Conservation (phyloP, 2,888 invertebrate genomes). For the Dexiosoma caninum region DNA sequence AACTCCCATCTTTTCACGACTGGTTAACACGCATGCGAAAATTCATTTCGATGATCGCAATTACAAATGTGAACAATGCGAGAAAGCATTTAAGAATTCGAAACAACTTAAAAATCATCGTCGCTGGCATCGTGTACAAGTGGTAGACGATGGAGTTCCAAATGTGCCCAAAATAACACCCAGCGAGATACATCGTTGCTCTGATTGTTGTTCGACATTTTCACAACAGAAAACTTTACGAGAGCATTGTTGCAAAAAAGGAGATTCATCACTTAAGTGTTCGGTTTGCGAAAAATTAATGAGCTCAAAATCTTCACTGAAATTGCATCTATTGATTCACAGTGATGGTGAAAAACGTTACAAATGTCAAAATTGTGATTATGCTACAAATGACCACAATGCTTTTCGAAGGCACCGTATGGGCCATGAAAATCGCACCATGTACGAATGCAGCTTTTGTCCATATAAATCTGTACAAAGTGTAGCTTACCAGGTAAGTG, state of each 20-base stretch:
- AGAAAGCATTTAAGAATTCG: constrained; percentile 87
- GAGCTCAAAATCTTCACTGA: constrained; percentile 79
- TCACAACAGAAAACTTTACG: constrained; percentile 77
- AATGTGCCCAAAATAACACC: constrained; percentile 10
- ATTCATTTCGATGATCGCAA: constrained; percentile 84
- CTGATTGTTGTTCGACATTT: constrained; percentile 74
- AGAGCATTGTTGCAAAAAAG: constrained; percentile 79
- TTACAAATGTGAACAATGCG: constrained; percentile 82
- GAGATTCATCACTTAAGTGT: constrained; percentile 79
- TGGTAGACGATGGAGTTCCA: constrained; percentile 49
- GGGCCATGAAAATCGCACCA: constrained; percentile 84
- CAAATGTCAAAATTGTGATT: constrained; percentile 85
- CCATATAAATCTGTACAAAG: constrained; percentile 89
- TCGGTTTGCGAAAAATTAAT: constrained; percentile 73
- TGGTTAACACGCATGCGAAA: constrained; percentile 86
- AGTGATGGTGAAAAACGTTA: constrained; percentile 79
- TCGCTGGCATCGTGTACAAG: constrained; percentile 79
- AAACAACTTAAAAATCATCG: constrained; percentile 89
- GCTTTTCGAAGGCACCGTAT: constrained; percentile 86
- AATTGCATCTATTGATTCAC: constrained; percentile 79
- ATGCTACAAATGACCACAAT: constrained; percentile 88
- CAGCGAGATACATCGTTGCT: constrained; percentile 76
- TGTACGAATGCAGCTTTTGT: constrained; percentile 88
- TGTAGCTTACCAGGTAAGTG: constrained; percentile 83
- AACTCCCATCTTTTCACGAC: constrained; percentile 83